phyloP scores from a whole-genome alignment of 2,113 vertebrate genomes.

The Rissa tridactyla region DNA sequence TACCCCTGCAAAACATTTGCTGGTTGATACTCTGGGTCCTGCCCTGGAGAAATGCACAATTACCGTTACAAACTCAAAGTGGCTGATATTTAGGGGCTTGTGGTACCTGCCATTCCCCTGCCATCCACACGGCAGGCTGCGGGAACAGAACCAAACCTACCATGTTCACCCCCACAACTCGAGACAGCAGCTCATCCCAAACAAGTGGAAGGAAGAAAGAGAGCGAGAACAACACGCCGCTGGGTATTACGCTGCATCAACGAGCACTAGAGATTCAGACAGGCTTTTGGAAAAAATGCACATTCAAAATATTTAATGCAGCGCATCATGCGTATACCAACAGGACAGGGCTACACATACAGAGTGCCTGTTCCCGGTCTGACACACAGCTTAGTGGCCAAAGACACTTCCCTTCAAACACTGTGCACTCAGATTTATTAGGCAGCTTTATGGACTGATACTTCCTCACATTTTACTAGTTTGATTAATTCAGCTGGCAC shows the following conservation, averaged over 20 bases:
- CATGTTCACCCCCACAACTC: accelerated
- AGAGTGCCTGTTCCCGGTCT: background rate
- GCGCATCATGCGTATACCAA: background rate
- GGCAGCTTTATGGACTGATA: constrained; percentile 31
- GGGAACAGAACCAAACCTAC: background rate
- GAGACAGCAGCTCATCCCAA: background rate
- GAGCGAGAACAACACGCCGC: accelerated
- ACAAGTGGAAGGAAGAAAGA: background rate
- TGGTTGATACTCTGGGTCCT: background rate
- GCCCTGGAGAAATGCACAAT: background rate
- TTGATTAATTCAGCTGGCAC: constrained; percentile 42
- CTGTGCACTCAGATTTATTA: background rate
- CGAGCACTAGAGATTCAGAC: background rate
- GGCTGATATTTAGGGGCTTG: background rate
- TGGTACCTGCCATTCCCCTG: background rate
- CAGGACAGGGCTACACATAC: background rate
- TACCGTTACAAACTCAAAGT: background rate
- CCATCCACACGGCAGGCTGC: background rate
- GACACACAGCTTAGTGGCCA: constrained; percentile 7
- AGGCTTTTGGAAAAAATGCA: background rate
- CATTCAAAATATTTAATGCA: background rate
- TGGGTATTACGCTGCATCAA: background rate
- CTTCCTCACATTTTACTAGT: constrained; percentile 25
- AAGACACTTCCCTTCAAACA: background rate
- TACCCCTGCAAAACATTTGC: background rate